Evolutionary conservation across 2,113 vertebrate genomes (phyloP).

Genomic region (Zonotrichia leucophrys): DNA sequence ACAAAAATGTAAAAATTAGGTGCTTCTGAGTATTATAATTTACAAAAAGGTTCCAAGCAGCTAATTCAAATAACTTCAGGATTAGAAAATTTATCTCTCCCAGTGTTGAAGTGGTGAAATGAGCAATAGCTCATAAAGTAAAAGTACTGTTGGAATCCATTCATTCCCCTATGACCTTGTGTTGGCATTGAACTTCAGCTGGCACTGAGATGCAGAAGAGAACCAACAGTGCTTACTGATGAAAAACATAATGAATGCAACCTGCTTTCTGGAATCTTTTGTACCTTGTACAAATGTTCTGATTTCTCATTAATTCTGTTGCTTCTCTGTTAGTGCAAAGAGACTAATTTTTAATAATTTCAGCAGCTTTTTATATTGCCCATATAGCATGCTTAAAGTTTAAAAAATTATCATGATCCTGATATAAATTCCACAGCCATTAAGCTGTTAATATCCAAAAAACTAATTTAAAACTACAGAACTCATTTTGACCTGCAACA

Average conservation of each 20-base stretch:
- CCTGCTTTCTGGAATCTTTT: conserved; percentile 20
- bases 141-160: conserved; percentile 25
- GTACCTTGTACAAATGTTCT: not conserved
- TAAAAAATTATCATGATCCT: not conserved
- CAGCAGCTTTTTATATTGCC: not conserved
- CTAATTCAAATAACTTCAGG: conserved; percentile 39
- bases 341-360: not conserved
- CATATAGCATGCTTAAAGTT: not conserved
- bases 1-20: not conserved
- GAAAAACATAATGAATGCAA: conserved; percentile 24
- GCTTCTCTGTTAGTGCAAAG: not conserved
- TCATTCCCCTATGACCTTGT: conserved; percentile 23
- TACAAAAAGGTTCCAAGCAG: conserved; percentile 32
- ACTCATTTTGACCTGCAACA: conserved; percentile 6
- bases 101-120: not conserved
- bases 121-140: conserved; percentile 46
- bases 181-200: conserved; percentile 49
- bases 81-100: conserved; percentile 50
- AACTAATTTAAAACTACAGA: conserved; percentile 28
- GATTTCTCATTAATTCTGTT: not conserved
- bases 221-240: conserved; percentile 33
- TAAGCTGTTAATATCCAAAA: conserved; percentile 11
- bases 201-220: not conserved
- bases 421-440: not conserved
- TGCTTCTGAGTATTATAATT: conserved; percentile 7